Evolutionary conservation across 92 coral and sea anemone species (phyloP).

Genomic region (Zoanthus solanderi): DNA sequence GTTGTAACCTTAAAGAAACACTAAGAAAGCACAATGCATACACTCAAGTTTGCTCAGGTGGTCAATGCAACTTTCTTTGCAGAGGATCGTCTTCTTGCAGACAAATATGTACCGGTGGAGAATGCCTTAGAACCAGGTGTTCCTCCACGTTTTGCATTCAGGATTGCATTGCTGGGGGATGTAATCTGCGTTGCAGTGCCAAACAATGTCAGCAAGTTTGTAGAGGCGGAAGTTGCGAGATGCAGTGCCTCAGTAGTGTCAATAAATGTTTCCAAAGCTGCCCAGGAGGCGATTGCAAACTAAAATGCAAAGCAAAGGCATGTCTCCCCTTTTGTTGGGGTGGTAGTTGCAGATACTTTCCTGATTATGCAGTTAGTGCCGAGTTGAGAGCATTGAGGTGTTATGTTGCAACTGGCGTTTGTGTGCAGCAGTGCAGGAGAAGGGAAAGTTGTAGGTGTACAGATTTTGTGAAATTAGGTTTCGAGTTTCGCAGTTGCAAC

Average conservation of each 20-base stretch:
- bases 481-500: constrained; percentile 50
- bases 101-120: constrained; percentile 69
- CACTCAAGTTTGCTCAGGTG: constrained; percentile 68
- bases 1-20: constrained; percentile 41
- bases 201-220: constrained; percentile 68
- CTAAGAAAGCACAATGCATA: constrained; percentile 62
- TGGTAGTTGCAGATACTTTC: constrained; percentile 65
- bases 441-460: constrained; percentile 63
- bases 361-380: constrained; percentile 55
- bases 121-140: constrained; percentile 61
- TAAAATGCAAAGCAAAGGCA: constrained; percentile 69
- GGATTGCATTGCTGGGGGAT: constrained; percentile 67
- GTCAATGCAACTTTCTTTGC: constrained; percentile 71
- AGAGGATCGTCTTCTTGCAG: constrained; percentile 56
- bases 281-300: constrained; percentile 71
- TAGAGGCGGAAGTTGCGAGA: constrained; percentile 65
- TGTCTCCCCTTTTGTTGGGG: constrained; percentile 72
- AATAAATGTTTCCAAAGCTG: constrained; percentile 72
- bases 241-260: constrained; percentile 56
- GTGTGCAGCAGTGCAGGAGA: constrained; percentile 67
- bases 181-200: constrained; percentile 59
- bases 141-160: constrained; percentile 65
- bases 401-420: constrained; percentile 49
- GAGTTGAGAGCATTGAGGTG: not conserved
- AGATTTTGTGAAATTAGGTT: constrained; percentile 30